Evolutionary conservation across 2,113 vertebrate genomes (phyloP).

Genomic region (Nannobrachium achirus): DNA sequence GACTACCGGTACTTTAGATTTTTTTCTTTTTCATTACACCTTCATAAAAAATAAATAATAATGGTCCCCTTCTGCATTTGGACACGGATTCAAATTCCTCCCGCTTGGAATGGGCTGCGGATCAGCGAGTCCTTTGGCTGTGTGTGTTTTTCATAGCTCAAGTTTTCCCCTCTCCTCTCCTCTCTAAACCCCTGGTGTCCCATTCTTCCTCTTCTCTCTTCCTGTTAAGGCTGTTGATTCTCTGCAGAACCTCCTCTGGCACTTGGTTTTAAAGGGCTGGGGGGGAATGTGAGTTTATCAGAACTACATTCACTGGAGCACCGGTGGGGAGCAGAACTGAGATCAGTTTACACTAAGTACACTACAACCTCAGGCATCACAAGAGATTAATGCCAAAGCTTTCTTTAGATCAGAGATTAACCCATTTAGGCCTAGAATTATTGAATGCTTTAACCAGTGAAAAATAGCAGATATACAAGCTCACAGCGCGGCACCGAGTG

Average conservation of each 20-base stretch:
- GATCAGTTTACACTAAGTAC: slow-evolving; percentile 27
- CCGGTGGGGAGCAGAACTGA: slow-evolving; percentile 15
- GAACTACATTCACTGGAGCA: neutral
- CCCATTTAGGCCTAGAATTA: too few relatives aligned
- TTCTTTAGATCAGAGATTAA: slow-evolving; percentile 24
- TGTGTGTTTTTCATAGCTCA: slow-evolving; percentile 64
- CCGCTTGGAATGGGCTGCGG: slow-evolving; percentile 55
- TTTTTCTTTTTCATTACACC: slow-evolving; percentile 43
- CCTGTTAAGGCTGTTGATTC: slow-evolving; percentile 66
- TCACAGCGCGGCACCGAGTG: too few relatives aligned
- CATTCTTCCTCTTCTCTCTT: slow-evolving; percentile 57
- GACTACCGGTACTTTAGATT: slow-evolving; percentile 35
- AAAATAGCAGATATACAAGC: too few relatives aligned
- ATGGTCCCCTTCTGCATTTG: slow-evolving; percentile 18
- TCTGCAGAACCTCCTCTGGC: slow-evolving; percentile 45
- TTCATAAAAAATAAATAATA: slow-evolving; percentile 7
- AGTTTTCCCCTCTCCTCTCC: slow-evolving; percentile 47
- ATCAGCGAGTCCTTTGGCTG: slow-evolving; percentile 37
- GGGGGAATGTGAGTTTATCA: slow-evolving; percentile 35
- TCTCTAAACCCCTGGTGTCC: slow-evolving; percentile 51
- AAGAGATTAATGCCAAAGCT: slow-evolving; percentile 26
- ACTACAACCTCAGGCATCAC: slow-evolving; percentile 7
- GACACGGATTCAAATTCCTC: slow-evolving; percentile 49
- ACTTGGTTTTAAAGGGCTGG: slow-evolving; percentile 44
- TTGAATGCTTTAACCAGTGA: too few relatives aligned